Evolutionary conservation across 2,113 vertebrate genomes (phyloP).

Genomic region (Kryptolebias marmoratus): DNA sequence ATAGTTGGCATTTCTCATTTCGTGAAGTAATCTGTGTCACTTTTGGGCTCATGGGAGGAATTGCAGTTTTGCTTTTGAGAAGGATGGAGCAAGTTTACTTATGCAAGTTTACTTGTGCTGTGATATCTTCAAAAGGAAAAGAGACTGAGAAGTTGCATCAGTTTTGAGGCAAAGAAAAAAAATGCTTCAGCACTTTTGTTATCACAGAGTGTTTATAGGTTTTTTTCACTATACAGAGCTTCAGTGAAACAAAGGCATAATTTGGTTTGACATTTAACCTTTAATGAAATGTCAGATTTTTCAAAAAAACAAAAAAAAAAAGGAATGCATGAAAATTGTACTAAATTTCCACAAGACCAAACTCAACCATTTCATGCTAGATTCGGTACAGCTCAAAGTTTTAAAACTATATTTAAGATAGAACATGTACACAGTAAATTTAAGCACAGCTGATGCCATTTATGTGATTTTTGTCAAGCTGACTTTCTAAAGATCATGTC

Average conservation of each 20-base stretch:
- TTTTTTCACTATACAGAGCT: conserved; percentile 6
- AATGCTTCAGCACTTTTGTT: conserved; percentile 10
- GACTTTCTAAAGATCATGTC: too few species aligned
- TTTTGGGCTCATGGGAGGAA: conserved; percentile 63
- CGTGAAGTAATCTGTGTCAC: conserved; percentile 57
- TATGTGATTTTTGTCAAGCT: too few species aligned
- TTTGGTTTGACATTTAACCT: background rate
- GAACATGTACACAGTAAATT: too few species aligned
- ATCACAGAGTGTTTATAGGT: conserved; percentile 2
- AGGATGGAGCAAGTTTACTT: conserved; percentile 53
- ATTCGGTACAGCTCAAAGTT: background rate
- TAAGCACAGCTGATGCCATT: too few species aligned
- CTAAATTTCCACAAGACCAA: background rate
- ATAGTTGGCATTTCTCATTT: conserved; percentile 58
- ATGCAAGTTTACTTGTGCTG: conserved; percentile 25
- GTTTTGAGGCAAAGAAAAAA: conserved; percentile 3
- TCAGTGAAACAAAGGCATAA: background rate
- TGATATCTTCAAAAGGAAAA: conserved; percentile 31
- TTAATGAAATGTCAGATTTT: background rate
- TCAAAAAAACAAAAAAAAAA: background rate
- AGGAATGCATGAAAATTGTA: background rate
- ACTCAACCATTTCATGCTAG: too few species aligned
- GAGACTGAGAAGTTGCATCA: background rate
- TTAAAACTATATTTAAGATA: too few species aligned
- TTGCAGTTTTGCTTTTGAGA: conserved; percentile 37